A percentile compares a stretch with the other conserved stretches of the same genome.
Conservation (phyloP, 2,888 invertebrate species). For the Sipha maydis region DNA sequence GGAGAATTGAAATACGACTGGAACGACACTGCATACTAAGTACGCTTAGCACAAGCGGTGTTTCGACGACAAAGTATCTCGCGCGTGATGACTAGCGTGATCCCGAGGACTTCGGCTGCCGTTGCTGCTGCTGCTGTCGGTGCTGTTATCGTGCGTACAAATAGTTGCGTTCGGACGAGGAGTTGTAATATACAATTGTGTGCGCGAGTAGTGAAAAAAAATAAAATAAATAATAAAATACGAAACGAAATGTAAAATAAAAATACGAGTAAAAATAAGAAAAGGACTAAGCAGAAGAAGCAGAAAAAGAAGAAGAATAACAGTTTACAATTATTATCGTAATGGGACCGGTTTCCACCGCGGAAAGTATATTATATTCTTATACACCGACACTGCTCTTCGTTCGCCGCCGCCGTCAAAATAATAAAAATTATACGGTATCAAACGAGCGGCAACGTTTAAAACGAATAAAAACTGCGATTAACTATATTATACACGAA, state of each 20-base stretch:
- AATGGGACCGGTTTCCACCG: slow-evolving; percentile 59
- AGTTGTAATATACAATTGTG: too few species aligned
- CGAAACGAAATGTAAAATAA: not conserved
- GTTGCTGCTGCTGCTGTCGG: not conserved
- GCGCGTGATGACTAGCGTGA: not conserved
- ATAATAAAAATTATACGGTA: slow-evolving; percentile 61
- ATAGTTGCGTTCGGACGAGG: not conserved
- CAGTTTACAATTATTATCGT: slow-evolving; percentile 60
- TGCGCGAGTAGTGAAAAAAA: not conserved
- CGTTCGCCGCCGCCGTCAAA: slow-evolving; percentile 44
- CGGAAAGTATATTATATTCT: slow-evolving; percentile 29
- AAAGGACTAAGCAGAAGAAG: not conserved
- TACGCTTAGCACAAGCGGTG: too few species aligned
- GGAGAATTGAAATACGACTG: too few species aligned
- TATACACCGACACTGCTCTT: not conserved
- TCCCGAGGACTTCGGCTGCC: not conserved
- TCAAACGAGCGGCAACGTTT: slow-evolving; percentile 56
- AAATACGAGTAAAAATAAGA: not conserved
- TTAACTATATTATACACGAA: slow-evolving; percentile 28
- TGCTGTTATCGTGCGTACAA: too few species aligned
- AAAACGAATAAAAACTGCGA: slow-evolving; percentile 52
- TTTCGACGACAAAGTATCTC: too few species aligned
- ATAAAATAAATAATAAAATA: not conserved
- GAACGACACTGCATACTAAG: too few species aligned
- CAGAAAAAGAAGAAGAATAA: slow-evolving; percentile 19